Evolutionary conservation across 2,888 invertebrate genomes (phyloP), one percentile per base, ranked within the genome.

Genomic region (Leptarthrus brevirostris): DNA sequence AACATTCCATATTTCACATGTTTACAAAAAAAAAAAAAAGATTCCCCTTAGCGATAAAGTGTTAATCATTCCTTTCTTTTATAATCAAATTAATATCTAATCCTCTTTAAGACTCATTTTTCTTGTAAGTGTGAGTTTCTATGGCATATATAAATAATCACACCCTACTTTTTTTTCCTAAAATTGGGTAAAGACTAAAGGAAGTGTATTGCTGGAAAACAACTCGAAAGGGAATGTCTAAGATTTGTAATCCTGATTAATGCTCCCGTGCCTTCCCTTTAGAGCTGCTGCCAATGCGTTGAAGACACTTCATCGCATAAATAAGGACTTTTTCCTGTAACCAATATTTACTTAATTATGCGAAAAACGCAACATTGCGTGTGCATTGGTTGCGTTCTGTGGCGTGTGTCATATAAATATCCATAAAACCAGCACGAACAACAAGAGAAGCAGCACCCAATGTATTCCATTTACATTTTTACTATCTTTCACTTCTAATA

Each of bases 321-420:
- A 69, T 52, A 69, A 69, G 69, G 69, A 30, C 16, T 18, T 20
- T 18, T 69, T 69, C 69, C 69, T 56, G 56, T 58, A 30, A 58
- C 56, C 56, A 72, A 72, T 72, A 72, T 72, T 72, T 58, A 56
- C 56, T 56, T 72, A 72, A 73, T 73, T 73, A 73, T 73, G 73
- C 73, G 73, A 64, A 73, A 73, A 73, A 73, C 73, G 73, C 73
- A 73, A 73, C 52, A 73, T 73, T 73, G 73, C 73, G 73, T 73
- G 73, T 73, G 73, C 72, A 72, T 72, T 72, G 58, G 47, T 47
- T 54, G 71, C 53, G 36, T 71, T 53, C 58, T 30, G 24, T 71
- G 36, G 71, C 54, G 71, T 71, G 44, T 72, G 56, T 58, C 69
- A 69, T 69, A 69, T 69, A 69, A 69, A 69, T 69, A 69, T 69